A percentile compares a stretch with the other conserved stretches of the same genome.
phyloP scores from a whole-genome alignment of 1,140 invertebrate species.

The Ectropis grisescens region DNA sequence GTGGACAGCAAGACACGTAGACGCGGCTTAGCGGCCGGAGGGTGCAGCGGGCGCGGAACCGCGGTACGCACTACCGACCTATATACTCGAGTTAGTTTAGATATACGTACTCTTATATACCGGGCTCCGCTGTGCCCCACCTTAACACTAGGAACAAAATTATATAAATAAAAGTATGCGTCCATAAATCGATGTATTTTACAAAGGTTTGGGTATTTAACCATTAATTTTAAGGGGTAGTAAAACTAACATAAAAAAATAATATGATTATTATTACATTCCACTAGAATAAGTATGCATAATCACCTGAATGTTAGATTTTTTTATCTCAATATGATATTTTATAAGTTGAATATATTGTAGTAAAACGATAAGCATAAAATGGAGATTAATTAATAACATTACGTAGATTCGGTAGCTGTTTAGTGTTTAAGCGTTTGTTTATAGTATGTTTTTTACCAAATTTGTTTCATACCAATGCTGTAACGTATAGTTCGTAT shows the following conservation, averaged over 20 bases:
- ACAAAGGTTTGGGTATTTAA: conserved; percentile 59
- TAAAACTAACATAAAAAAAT: conserved; percentile 47
- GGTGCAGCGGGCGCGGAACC: no score
- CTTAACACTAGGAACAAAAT: no score
- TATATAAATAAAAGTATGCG: conserved; percentile 15
- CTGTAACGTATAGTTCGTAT: conserved; percentile 33
- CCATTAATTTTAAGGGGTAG: conserved; percentile 52
- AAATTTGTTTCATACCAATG: conserved; percentile 67
- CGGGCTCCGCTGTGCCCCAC: no score
- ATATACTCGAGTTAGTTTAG: no score
- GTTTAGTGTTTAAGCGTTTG: conserved; percentile 18
- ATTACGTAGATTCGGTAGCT: conserved; percentile 11
- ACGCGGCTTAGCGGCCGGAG: no score
- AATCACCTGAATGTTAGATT: conserved; percentile 22
- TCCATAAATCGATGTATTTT: conserved; percentile 31
- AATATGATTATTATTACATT: conserved; percentile 38
- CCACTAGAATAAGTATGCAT: conserved; percentile 51
- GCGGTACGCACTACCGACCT: no score
- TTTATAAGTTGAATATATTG: no score
- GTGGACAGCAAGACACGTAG: no score
- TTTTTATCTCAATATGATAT: no score
- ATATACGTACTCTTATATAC: no score
- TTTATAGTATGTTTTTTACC: conserved; percentile 34
- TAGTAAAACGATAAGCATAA: no score
- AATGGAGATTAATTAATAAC: conserved; percentile 6